phyloP scores from a whole-genome alignment of 2,888 invertebrate genomes.

The Drosophila paramelanica region DNA sequence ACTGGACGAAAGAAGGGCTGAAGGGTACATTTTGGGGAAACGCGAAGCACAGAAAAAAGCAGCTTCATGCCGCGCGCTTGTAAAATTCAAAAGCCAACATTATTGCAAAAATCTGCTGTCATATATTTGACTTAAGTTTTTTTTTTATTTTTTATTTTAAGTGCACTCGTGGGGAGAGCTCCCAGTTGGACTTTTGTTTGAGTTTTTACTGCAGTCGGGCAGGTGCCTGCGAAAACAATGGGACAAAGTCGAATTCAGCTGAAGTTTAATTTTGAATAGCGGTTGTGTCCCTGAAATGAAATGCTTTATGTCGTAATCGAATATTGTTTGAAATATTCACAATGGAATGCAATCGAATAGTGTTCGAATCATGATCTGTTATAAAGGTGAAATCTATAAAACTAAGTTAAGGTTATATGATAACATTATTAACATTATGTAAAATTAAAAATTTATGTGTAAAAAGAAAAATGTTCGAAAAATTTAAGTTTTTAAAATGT shows the following conservation, averaged over 20 bases:
- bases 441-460: no score
- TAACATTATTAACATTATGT: no score
- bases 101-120: slow-evolving; percentile 72
- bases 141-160: slow-evolving; percentile 58
- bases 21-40: not conserved
- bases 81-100: slow-evolving; percentile 72
- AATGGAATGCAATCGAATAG: not conserved
- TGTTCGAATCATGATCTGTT: no score
- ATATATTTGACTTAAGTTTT: slow-evolving; percentile 70
- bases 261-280: slow-evolving; percentile 13
- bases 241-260: slow-evolving; percentile 26
- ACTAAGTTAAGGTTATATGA: not conserved
- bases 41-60: slow-evolving; percentile 38
- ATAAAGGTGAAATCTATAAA: no score
- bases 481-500: no score
- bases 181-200: slow-evolving; percentile 10
- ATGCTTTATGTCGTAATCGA: slow-evolving; percentile 26
- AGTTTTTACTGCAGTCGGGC: slow-evolving; percentile 1
- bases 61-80: slow-evolving; percentile 57
- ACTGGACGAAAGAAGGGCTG: not conserved
- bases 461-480: no score
- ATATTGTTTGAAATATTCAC: slow-evolving; percentile 3
- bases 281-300: slow-evolving; percentile 14
- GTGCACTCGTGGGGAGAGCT: slow-evolving; percentile 17
- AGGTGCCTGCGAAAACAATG: slow-evolving; percentile 30